Evolutionary conservation across 35 echinoderm and acorn worm species (phyloP).

Genomic region (Apostichopus californicus): DNA sequence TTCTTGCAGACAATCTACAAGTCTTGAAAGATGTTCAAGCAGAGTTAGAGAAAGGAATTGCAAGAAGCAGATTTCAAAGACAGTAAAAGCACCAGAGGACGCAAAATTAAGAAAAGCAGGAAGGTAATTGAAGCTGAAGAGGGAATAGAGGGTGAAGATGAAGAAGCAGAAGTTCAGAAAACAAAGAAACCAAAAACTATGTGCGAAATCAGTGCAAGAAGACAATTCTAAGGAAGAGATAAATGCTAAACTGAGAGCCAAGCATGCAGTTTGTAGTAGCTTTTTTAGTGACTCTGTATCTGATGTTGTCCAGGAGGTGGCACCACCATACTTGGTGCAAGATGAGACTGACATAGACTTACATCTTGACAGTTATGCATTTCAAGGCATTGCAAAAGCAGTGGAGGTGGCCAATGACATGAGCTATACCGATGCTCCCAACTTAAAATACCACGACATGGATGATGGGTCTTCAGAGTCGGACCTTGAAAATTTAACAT

Average conservation of each 20-base stretch:
- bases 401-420: background rate
- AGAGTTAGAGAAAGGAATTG: conserved; percentile 9
- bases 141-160: background rate
- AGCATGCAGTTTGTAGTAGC: background rate
- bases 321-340: background rate
- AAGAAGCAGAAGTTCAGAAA: conserved; percentile 23
- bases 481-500: background rate
- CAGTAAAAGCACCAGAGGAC: conserved; percentile 20
- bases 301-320: background rate
- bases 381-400: background rate
- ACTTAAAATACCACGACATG: background rate
- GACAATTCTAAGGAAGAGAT: background rate
- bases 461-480: background rate
- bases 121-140: background rate
- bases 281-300: background rate
- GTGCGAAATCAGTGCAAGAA: conserved; percentile 7
- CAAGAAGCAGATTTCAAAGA: background rate
- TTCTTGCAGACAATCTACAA: conserved; percentile 7
- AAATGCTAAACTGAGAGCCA: conserved; percentile 8
- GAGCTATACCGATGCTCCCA: background rate
- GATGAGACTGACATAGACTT: background rate
- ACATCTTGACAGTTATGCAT: background rate
- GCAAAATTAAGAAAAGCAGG: conserved; percentile 1
- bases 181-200: conserved; percentile 7
- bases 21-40: conserved; percentile 11